phyloP scores from a whole-genome alignment of 2,113 vertebrate species.

The Cyanistes caeruleus region DNA sequence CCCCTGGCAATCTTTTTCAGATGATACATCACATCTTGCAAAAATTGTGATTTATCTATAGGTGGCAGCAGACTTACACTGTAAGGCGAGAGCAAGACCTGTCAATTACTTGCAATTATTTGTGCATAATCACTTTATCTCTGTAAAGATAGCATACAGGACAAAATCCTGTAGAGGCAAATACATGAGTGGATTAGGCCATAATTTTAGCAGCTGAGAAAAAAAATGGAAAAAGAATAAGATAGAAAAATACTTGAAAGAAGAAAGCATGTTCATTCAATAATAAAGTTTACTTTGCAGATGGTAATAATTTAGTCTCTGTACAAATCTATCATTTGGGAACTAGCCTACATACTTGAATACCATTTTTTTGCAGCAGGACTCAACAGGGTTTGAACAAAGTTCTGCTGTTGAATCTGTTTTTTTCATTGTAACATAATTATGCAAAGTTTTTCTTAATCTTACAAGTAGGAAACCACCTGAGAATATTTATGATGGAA shows the following conservation, averaged over 20 bases:
- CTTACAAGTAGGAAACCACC: background rate
- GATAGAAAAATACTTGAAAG: background rate
- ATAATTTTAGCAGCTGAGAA: background rate
- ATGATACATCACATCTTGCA: background rate
- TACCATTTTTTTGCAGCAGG: background rate
- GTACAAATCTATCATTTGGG: background rate
- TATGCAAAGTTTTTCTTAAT: slow-evolving; percentile 4
- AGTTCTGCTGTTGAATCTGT: background rate
- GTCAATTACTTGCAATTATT: slow-evolving; percentile 24
- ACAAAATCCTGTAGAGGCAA: background rate
- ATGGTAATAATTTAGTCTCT: background rate
- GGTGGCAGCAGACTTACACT: slow-evolving; percentile 76
- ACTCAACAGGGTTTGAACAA: background rate
- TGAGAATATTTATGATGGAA: slow-evolving; percentile 3
- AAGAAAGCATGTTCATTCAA: background rate
- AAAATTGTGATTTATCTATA: slow-evolving; percentile 48
- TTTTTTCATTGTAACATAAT: background rate
- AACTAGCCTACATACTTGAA: background rate
- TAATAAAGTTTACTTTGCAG: background rate
- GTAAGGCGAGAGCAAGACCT: background rate
- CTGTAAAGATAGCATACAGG: background rate
- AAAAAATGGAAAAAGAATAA: background rate
- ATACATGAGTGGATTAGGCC: background rate
- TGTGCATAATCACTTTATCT: background rate
- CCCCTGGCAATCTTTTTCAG: background rate